These are phyloP conservation scores for Pitangus sulphuratus DNA, from an alignment of 2,797 vertebrate species.

Conservation along the genomic window DNA sequence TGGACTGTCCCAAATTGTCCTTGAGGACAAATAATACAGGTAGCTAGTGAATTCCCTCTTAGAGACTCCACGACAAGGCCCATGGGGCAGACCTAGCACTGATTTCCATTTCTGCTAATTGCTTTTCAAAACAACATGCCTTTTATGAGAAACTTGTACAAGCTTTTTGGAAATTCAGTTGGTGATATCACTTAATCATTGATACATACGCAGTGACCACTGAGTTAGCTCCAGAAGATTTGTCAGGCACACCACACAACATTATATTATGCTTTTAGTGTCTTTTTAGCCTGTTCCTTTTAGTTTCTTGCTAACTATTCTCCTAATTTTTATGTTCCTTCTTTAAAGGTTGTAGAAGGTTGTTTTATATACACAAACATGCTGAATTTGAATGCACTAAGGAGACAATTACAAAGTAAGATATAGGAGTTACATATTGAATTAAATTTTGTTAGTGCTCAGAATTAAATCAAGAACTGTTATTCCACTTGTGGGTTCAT, in stretches of 20 bases:
- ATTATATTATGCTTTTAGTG: neutral
- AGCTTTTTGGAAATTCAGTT: neutral
- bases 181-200: neutral
- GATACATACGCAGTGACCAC: neutral
- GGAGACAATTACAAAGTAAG: neutral
- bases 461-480: neutral
- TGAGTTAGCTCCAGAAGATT: neutral
- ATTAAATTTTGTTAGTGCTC: neutral
- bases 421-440: neutral
- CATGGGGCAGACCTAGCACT: neutral
- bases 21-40: neutral
- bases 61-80: neutral
- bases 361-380: neutral
- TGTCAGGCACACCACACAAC: neutral
- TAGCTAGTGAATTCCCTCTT: neutral
- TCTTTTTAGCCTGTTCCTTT: neutral
- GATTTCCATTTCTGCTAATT: neutral
- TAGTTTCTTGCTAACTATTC: neutral
- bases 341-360: neutral
- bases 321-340: neutral
- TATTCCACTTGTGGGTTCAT: neutral
- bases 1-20: neutral
- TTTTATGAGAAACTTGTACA: neutral
- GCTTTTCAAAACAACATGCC: neutral
- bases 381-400: neutral